Evolutionary conservation across 1,140 invertebrate genomes (phyloP).

Genomic region (Lasioglossum baleicum): DNA sequence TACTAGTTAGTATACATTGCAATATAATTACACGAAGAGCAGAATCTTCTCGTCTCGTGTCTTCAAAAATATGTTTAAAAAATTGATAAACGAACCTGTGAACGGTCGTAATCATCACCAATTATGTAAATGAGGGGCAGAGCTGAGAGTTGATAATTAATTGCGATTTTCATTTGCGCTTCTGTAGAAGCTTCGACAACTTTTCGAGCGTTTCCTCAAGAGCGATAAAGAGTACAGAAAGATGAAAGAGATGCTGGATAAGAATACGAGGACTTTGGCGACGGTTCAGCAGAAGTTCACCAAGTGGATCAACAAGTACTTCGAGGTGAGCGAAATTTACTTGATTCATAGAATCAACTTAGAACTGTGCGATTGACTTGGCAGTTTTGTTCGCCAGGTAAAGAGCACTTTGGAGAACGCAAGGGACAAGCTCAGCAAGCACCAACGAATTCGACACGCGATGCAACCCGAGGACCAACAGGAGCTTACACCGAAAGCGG

Average conservation of each 20-base stretch:
- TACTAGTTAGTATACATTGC: neutral
- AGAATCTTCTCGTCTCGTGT: too few relatives aligned
- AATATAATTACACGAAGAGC: too few relatives aligned
- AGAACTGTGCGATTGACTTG: neutral
- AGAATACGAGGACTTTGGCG: conserved; percentile 79
- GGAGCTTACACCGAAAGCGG: neutral
- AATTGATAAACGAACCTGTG: too few relatives aligned
- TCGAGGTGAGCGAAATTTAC: conserved; percentile 48
- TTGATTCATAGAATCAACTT: conserved; percentile 56
- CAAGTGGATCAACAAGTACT: conserved; percentile 80
- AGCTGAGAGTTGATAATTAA: too few relatives aligned
- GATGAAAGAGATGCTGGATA: conserved; percentile 79
- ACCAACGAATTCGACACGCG: neutral
- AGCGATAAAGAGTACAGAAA: conserved; percentile 45
- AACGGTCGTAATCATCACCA: too few relatives aligned
- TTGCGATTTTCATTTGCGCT: neutral
- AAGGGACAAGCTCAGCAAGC: conserved; percentile 5
- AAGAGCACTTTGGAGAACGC: conserved; percentile 22
- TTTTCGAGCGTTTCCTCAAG: conserved; percentile 26
- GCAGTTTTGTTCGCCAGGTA: neutral
- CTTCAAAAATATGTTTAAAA: too few relatives aligned
- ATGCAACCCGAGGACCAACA: conserved; percentile 14
- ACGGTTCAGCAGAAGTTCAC: conserved; percentile 76
- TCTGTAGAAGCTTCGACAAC: neutral
- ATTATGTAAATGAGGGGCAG: too few relatives aligned